phyloP scores from a whole-genome alignment of 2,113 vertebrate genomes.

The Dolichallabes microphthalmus region DNA sequence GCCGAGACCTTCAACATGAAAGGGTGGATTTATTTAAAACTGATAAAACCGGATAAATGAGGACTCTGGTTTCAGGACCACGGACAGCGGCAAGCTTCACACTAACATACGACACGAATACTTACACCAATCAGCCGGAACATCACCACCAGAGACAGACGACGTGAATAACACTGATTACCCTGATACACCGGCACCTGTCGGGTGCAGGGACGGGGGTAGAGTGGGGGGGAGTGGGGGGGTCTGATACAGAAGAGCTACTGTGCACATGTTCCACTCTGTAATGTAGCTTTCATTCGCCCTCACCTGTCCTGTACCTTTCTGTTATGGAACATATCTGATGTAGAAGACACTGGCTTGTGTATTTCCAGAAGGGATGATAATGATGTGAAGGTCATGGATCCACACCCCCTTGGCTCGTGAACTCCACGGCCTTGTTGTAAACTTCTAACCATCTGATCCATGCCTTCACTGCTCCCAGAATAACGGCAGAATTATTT shows the following conservation, averaged over 20 bases:
- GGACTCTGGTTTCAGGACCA: not conserved
- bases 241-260: no score
- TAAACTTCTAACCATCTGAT: not conserved
- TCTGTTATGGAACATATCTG: not conserved
- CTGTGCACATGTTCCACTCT: not conserved
- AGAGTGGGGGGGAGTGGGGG: no score
- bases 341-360: no score
- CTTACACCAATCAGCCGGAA: no score
- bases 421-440: not conserved
- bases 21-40: not conserved
- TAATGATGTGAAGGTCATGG: not conserved
- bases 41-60: not conserved
- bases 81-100: not conserved
- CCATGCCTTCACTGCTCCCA: not conserved
- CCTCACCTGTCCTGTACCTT: not conserved
- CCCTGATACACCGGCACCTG: no score
- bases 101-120: not conserved
- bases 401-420: not conserved
- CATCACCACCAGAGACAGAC: no score
- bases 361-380: not conserved
- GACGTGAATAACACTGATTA: no score
- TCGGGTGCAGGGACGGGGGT: no score
- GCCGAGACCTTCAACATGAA: not conserved
- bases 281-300: no score
- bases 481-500: not conserved